phyloP scores from a whole-genome alignment of 1,140 invertebrate genomes.

The Chymomyza costata region DNA sequence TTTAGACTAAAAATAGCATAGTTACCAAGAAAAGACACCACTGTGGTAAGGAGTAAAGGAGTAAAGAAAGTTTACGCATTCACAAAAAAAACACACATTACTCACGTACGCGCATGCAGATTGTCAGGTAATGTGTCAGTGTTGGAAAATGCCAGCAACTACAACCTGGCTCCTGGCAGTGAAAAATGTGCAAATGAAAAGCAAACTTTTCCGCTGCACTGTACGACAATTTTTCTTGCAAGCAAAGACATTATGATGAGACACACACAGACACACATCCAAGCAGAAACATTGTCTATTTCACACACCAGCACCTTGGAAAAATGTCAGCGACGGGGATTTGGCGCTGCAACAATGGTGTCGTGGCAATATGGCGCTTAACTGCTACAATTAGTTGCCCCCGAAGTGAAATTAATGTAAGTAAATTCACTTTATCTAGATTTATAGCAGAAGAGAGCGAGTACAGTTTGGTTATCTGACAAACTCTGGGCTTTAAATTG shows the following conservation, averaged over 20 bases:
- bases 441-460: too few relatives aligned
- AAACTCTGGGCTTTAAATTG: conserved; percentile 40
- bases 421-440: too few relatives aligned
- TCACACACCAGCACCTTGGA: conserved; percentile 55
- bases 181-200: conserved; percentile 44
- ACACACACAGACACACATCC: conserved; percentile 6
- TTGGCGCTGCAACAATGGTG: conserved; percentile 5
- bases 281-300: conserved; percentile 57
- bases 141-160: conserved; percentile 9
- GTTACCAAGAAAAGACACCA: too few relatives aligned
- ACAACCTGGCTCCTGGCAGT: conserved; percentile 54
- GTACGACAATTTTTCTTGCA: conserved; percentile 33
- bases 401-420: conserved; percentile 50
- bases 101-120: too few relatives aligned
- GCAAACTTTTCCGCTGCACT: conserved; percentile 38
- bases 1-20: too few relatives aligned
- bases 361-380: conserved; percentile 52
- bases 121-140: too few relatives aligned
- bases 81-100: too few relatives aligned
- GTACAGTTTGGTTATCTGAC: too few relatives aligned
- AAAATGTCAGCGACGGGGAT: conserved; percentile 29
- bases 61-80: too few relatives aligned
- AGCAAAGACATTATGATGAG: too few relatives aligned
- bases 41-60: too few relatives aligned
- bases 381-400: conserved; percentile 58